phyloP scores from a whole-genome alignment of 2,888 invertebrate genomes.

The Drosophila atripex region DNA sequence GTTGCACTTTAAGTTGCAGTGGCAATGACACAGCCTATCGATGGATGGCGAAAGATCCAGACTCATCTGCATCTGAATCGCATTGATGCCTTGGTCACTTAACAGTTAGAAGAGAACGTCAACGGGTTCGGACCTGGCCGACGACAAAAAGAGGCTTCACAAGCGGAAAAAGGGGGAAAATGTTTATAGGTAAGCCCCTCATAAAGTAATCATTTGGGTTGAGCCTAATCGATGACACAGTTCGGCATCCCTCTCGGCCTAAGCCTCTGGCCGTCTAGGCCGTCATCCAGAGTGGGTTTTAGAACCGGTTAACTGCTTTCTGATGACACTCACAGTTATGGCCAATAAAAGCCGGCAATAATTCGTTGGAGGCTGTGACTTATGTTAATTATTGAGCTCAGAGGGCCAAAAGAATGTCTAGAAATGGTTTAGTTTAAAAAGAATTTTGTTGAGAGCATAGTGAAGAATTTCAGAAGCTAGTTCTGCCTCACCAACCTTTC shows the following conservation, averaged over 20 bases:
- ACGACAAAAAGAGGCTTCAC: slow-evolving; percentile 30
- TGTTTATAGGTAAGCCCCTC: neutral
- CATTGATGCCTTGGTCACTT: slow-evolving; percentile 39
- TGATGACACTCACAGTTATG: slow-evolving; percentile 71
- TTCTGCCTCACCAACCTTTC: neutral
- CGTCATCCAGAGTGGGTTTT: slow-evolving; percentile 37
- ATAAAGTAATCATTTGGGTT: slow-evolving; percentile 1
- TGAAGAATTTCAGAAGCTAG: neutral
- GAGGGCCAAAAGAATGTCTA: slow-evolving; percentile 1
- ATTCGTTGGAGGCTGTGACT: slow-evolving; percentile 31
- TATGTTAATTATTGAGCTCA: slow-evolving; percentile 44
- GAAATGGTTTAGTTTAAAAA: neutral
- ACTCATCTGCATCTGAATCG: slow-evolving; percentile 55
- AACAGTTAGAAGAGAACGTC: slow-evolving; percentile 75
- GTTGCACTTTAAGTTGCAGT: slow-evolving; percentile 37
- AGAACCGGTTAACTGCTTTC: slow-evolving; percentile 65
- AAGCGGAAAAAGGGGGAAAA: slow-evolving; percentile 29
- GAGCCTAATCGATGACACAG: slow-evolving; percentile 22
- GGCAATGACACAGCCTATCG: slow-evolving; percentile 6
- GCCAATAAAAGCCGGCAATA: slow-evolving; percentile 37
- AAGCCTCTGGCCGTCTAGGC: slow-evolving; percentile 25
- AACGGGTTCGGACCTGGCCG: slow-evolving; percentile 28
- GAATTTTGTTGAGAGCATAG: neutral
- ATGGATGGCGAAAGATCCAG: neutral
- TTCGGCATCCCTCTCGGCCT: slow-evolving; percentile 11